phyloP scores from a whole-genome alignment of 2,888 invertebrate genomes.

The Phalera bucephala region DNA sequence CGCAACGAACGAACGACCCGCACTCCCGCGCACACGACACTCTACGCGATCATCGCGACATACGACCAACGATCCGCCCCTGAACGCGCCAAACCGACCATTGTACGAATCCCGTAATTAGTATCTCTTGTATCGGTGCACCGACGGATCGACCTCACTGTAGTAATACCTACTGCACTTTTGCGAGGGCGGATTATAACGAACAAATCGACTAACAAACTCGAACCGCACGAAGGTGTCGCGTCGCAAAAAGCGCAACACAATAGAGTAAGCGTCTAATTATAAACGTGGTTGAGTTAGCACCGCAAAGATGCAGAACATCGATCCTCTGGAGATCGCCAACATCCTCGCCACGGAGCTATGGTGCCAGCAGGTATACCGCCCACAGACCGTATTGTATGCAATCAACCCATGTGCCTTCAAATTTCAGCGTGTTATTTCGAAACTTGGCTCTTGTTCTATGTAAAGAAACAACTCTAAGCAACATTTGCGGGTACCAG shows the following conservation, averaged over 20 bases:
- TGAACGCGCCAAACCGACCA: slow-evolving; percentile 29
- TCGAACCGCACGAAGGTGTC: slow-evolving; percentile 80
- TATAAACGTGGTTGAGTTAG: slow-evolving; percentile 74
- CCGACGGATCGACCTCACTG: slow-evolving; percentile 55
- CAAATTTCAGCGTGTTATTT: slow-evolving; percentile 5
- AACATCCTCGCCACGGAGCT: slow-evolving; percentile 92
- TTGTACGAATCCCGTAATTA: slow-evolving; percentile 26
- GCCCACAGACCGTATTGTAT: slow-evolving; percentile 9
- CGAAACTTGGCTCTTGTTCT: slow-evolving; percentile 9
- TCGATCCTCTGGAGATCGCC: slow-evolving; percentile 93
- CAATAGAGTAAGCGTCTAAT: slow-evolving; percentile 82
- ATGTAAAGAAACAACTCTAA: slow-evolving; percentile 8
- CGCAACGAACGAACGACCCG: slow-evolving; percentile 83
- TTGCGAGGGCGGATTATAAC: slow-evolving; percentile 80
- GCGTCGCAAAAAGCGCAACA: slow-evolving; percentile 82
- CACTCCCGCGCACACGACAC: slow-evolving; percentile 73
- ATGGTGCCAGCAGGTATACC: slow-evolving; percentile 90
- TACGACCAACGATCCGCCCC: slow-evolving; percentile 61
- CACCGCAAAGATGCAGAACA: slow-evolving; percentile 76
- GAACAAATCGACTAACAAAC: slow-evolving; percentile 81
- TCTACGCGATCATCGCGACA: slow-evolving; percentile 57
- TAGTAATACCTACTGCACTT: slow-evolving; percentile 52
- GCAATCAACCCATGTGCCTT: slow-evolving; percentile 2
- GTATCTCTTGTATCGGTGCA: slow-evolving; percentile 29
- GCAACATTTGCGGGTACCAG: neutral